These are phyloP conservation scores for Galeopterus variegatus DNA, from an alignment of 2,113 vertebrate genomes.

Conservation along the genomic window DNA sequence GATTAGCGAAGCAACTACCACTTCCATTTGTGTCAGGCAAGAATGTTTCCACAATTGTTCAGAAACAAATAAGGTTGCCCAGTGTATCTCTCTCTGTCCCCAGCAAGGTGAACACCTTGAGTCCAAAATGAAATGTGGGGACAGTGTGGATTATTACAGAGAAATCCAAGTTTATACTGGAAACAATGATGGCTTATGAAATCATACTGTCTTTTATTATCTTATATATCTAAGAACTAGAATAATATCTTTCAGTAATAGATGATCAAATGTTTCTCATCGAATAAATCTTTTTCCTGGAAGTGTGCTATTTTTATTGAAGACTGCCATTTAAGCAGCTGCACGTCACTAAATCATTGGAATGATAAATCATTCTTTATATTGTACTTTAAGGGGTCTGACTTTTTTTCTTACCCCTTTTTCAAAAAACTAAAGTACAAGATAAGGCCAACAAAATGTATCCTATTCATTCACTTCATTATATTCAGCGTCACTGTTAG, in stretches of 20 bases:
- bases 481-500: neutral
- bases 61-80: neutral
- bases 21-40: neutral
- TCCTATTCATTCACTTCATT: constrained; percentile 11
- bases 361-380: neutral
- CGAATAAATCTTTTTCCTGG: neutral
- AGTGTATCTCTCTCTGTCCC: neutral
- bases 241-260: neutral
- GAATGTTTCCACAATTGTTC: neutral
- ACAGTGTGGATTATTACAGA: neutral
- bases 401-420: constrained; percentile 4
- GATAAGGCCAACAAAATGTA: neutral
- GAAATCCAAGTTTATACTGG: neutral
- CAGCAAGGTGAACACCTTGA: too few relatives aligned
- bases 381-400: neutral
- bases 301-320: neutral
- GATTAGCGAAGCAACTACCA: neutral
- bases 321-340: neutral
- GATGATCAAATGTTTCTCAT: neutral
- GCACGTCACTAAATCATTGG: neutral
- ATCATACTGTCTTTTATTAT: neutral
- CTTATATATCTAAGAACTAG: neutral
- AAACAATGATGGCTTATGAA: neutral
- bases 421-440: neutral
- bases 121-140: neutral